Evolutionary conservation across 2,797 vertebrate species (phyloP).

Genomic region (Pantherophis alleghaniensis): DNA sequence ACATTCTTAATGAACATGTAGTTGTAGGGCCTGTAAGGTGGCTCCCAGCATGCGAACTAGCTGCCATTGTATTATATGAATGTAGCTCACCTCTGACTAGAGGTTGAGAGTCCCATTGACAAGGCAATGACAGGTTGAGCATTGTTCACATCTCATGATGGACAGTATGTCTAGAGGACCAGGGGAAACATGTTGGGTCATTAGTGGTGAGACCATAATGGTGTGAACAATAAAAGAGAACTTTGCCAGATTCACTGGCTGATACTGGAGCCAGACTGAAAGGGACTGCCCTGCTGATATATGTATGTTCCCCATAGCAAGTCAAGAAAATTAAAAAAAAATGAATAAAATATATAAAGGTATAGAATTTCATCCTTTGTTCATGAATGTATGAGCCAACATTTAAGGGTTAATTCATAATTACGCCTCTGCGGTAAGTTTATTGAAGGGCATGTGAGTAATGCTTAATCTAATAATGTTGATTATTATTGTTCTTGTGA

Average conservation of each 20-base stretch:
- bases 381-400: background rate
- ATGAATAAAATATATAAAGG: background rate
- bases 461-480: background rate
- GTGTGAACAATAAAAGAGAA: background rate
- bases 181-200: background rate
- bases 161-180: background rate
- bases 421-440: background rate
- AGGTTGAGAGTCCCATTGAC: background rate
- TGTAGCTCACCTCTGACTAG: background rate
- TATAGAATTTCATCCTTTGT: background rate
- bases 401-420: background rate
- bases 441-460: background rate
- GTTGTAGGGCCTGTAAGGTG: background rate
- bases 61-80: background rate
- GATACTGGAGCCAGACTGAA: background rate
- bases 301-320: background rate
- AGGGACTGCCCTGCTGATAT: background rate
- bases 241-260: background rate
- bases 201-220: background rate
- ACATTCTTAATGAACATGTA: background rate
- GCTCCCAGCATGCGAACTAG: background rate
- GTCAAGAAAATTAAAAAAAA: background rate
- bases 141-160: background rate
- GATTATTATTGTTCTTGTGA: background rate
- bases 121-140: background rate